Evolutionary conservation across 2,797 vertebrate species (phyloP).

Genomic region (Enteromius fasciolatus): DNA sequence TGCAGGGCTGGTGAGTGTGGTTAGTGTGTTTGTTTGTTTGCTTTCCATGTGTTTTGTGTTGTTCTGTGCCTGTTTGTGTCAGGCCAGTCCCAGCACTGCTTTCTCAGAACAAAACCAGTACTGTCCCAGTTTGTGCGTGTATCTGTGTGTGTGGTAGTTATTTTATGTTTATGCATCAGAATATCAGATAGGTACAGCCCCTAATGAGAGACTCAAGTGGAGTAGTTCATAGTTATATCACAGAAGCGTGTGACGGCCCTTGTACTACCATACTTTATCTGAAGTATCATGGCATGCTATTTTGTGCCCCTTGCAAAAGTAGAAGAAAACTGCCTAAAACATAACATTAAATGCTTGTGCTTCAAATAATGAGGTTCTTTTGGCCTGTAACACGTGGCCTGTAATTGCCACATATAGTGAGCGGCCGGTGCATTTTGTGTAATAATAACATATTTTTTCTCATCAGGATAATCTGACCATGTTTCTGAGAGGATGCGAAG

Average conservation of each 20-base stretch:
- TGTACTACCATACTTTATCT: neutral
- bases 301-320: no score
- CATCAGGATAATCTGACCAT: conserved; percentile 93
- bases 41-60: conserved; percentile 16
- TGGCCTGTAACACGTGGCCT: neutral
- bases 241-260: neutral
- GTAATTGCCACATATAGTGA: neutral
- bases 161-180: neutral
- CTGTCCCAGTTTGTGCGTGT: conserved; percentile 21
- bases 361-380: neutral
- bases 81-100: conserved; percentile 17
- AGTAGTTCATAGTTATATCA: neutral
- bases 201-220: neutral
- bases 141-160: neutral
- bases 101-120: conserved; percentile 42
- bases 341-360: neutral
- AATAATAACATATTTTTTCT: conserved; percentile 37
- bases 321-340: neutral
- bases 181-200: neutral
- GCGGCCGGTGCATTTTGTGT: neutral
- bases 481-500: conserved; percentile 95
- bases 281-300: neutral
- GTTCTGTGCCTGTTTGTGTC: conserved; percentile 42
- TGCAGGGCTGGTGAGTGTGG: conserved; percentile 91
- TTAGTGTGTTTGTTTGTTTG: conserved; percentile 22